phyloP scores from a whole-genome alignment of 2,888 invertebrate genomes.

The Cylloceria caligata region DNA sequence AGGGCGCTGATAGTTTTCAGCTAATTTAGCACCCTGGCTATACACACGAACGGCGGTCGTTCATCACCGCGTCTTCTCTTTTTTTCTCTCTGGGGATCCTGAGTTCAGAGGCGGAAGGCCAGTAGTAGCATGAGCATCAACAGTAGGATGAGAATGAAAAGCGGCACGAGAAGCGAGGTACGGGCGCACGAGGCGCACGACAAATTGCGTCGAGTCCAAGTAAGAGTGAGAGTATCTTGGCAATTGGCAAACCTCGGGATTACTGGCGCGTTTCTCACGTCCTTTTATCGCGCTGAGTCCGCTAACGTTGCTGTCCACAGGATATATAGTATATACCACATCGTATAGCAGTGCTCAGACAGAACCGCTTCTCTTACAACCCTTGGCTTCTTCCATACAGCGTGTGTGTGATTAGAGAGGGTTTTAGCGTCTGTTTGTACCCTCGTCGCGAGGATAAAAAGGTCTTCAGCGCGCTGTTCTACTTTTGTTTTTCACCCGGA shows the following conservation, averaged over 20 bases:
- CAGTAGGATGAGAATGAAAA: conserved; percentile 37
- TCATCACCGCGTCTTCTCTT: conserved; percentile 72
- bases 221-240: conserved; percentile 72
- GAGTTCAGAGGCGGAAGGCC: neutral
- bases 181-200: conserved; percentile 69
- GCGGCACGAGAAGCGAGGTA: neutral
- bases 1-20: conserved; percentile 80
- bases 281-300: conserved; percentile 60
- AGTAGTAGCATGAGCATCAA: conserved; percentile 22
- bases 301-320: neutral
- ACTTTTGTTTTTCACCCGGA: conserved; percentile 8
- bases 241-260: conserved; percentile 74
- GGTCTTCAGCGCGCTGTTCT: conserved; percentile 4
- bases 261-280: conserved; percentile 67
- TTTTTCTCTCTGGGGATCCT: conserved; percentile 37
- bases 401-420: conserved; percentile 47
- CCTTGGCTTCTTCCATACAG: conserved; percentile 26
- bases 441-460: conserved; percentile 39
- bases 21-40: conserved; percentile 77
- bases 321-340: neutral
- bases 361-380: conserved; percentile 2
- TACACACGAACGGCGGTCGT: conserved; percentile 75
- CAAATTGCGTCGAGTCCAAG: conserved; percentile 75
- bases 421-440: conserved; percentile 58
- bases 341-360: neutral